phyloP scores from a whole-genome alignment of 2,113 vertebrate genomes.

The Melanotaenia duboulayi region DNA sequence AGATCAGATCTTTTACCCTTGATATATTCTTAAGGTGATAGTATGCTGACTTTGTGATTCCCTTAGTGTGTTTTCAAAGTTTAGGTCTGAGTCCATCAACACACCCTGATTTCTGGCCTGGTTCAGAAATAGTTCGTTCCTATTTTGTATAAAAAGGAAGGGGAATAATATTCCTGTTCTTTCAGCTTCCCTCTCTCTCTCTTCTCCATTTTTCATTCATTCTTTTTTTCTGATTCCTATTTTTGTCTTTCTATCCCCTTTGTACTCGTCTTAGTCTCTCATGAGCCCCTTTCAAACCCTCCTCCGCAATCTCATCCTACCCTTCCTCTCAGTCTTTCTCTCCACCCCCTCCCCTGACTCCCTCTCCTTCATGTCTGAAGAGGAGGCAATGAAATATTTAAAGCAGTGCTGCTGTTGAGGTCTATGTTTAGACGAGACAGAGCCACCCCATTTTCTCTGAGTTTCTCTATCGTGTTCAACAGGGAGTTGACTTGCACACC shows the following conservation, averaged over 20 bases:
- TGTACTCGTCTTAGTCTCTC: conserved; percentile 37
- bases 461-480: conserved; percentile 14
- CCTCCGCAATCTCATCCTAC: conserved; percentile 1
- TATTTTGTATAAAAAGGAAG: conserved; percentile 50
- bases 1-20: too few relatives aligned
- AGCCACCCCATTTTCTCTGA: conserved; percentile 16
- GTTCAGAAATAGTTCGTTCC: conserved; percentile 54
- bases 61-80: too few relatives aligned
- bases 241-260: conserved; percentile 51
- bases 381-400: conserved; percentile 81
- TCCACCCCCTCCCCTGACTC: neutral
- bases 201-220: neutral
- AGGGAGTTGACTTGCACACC: conserved; percentile 30
- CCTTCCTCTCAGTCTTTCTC: neutral
- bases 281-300: conserved; percentile 7
- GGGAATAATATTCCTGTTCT: conserved; percentile 49
- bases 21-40: too few relatives aligned
- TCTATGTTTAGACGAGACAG: conserved; percentile 75
- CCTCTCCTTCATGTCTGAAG: conserved; percentile 43
- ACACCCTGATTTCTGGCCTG: too few relatives aligned
- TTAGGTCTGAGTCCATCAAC: too few relatives aligned
- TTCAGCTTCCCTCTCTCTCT: conserved; percentile 10
- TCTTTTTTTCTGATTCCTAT: conserved; percentile 45
- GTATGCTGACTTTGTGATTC: too few relatives aligned
- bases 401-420: conserved; percentile 56